These are phyloP conservation scores for Penaeus japonicus DNA, from an alignment of 1,140 invertebrate genomes.

Conservation along the genomic window DNA sequence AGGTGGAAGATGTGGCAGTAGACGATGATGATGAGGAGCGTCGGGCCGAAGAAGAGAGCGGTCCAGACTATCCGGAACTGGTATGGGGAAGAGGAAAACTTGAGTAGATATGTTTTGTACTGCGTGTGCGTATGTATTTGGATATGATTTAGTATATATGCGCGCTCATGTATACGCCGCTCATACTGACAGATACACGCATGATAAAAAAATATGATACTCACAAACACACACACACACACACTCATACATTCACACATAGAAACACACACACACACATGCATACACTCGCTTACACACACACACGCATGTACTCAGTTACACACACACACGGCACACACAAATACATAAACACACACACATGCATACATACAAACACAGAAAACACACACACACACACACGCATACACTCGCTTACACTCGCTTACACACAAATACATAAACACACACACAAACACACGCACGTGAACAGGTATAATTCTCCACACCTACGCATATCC, in stretches of 20 bases:
- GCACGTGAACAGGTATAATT: neutral
- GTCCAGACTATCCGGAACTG: constrained; percentile 51
- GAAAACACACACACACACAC: neutral
- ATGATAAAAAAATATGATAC: too few species aligned
- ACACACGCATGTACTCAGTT: too few species aligned
- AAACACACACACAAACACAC: neutral
- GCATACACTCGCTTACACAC: too few species aligned
- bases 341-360: too few species aligned
- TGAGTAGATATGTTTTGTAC: neutral
- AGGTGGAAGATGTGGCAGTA: constrained; percentile 46
- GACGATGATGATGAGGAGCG: constrained; percentile 36
- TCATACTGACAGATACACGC: too few species aligned
- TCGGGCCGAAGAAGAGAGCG: constrained; percentile 42
- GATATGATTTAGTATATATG: too few species aligned
- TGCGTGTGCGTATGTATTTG: too few species aligned
- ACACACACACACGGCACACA: too few species aligned
- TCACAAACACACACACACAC: too few species aligned
- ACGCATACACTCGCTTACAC: neutral
- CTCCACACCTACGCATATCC: neutral
- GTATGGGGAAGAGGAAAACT: neutral
- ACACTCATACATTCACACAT: too few species aligned
- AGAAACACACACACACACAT: too few species aligned
- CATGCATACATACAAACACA: neutral
- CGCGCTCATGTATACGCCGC: too few species aligned
- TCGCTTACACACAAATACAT: neutral